A percentile compares a stretch with the other conserved stretches of the same genome.
phyloP scores from a whole-genome alignment of 2,888 invertebrate genomes.

The Phania funesta region DNA sequence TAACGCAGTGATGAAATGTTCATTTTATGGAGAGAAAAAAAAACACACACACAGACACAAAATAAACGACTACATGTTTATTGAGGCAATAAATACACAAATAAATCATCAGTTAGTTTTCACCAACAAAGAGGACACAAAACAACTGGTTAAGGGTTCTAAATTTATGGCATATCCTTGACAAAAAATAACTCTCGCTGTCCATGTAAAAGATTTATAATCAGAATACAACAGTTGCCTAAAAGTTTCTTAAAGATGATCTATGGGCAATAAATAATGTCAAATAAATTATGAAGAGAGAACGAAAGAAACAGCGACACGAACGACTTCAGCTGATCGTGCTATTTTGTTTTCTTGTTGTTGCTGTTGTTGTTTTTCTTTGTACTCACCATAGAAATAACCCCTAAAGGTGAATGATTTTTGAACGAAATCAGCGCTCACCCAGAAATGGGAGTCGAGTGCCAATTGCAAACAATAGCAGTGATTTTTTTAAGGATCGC shows the following conservation, averaged over 20 bases:
- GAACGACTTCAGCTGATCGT: constrained; percentile 20
- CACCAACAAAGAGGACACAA: constrained; percentile 16
- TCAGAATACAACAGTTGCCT: constrained; percentile 59
- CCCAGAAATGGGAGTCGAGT: constrained; percentile 57
- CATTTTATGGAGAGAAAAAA: neutral
- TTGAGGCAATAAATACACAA: constrained; percentile 47
- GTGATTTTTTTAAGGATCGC: constrained; percentile 37
- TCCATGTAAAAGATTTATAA: constrained; percentile 67
- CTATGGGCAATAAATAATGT: constrained; percentile 79
- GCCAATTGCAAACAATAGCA: constrained; percentile 27
- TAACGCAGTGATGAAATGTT: constrained; percentile 18
- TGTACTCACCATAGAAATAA: neutral
- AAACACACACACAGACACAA: too few species aligned
- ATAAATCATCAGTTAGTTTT: constrained; percentile 57
- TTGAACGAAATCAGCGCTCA: constrained; percentile 25
- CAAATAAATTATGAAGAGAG: constrained; percentile 75
- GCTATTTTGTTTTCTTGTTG: neutral
- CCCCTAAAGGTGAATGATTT: constrained; percentile 46
- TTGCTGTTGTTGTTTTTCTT: neutral
- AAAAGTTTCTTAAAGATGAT: constrained; percentile 72
- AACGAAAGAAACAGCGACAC: constrained; percentile 66
- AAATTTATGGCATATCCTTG: constrained; percentile 59
- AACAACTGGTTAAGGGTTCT: constrained; percentile 58
- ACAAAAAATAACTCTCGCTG: constrained; percentile 5
- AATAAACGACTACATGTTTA: constrained; percentile 38